Evolutionary conservation across 2,888 invertebrate species (phyloP), one percentile per base, ranked within the genome.

Genomic region (Glaucopsyche alexis): DNA sequence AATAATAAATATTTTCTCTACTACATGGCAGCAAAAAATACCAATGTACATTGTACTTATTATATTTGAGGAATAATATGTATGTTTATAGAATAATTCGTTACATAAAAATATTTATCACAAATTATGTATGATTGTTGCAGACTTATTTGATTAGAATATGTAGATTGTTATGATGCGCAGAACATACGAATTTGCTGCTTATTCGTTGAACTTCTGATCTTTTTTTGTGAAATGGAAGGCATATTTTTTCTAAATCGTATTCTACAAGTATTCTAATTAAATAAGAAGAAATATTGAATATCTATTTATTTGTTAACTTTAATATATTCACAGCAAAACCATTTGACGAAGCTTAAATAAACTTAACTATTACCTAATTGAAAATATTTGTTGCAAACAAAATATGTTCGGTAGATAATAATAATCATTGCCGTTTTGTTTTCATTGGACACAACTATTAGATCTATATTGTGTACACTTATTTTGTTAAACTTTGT

Each of bases 141-240:
- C 42, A 60, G 60, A 50, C 9, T 42, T 42, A 7, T 3, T 19
- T 66, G 40, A 66, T 66, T 42, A 42, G 38, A 65, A n/a, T n/a
- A n/a, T 65, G 65, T 13, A 40, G 16, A 45, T 67, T 67, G 45
- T 42, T 45, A 16, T 66, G 42, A 66, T 67, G 19, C 16, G 45
- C 69, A 7, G 13, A 8, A 69, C 69, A 69, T 69, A 69, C 69
- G 49, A 69, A 69, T 69, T 9, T 69, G 69, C 69, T 49, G 16
- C 42, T 67, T 67, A 67, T 67, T 67, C 19, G 16, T 47, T 67
- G 11, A 47, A 47, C 55, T 19, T 29, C 29, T 13, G 29, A 60
- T 19, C 14, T 69, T 69, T 69, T 60, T 60, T 38, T 60, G 60
- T 38, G 60, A 29, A 38, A 55, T 19, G 5, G 19, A 11, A 11